Conservation (phyloP, 2,888 invertebrate species). For the Philhelius pedissequus region DNA sequence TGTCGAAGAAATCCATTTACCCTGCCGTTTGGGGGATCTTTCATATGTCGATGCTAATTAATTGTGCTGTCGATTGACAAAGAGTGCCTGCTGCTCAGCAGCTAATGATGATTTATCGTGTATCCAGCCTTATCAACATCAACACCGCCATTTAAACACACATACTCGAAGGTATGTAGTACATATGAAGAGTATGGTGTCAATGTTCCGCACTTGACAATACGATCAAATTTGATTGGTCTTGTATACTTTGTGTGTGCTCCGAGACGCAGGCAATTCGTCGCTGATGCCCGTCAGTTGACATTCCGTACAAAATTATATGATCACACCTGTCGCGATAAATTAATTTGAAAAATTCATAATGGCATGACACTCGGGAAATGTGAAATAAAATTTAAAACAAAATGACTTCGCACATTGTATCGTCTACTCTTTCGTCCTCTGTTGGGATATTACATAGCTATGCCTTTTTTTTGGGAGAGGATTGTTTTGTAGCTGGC, state of each 20-base stretch:
- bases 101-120: constrained; percentile 65
- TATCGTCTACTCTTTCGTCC: background rate
- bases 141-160: background rate
- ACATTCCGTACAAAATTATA: constrained; percentile 56
- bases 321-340: constrained; percentile 62
- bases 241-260: background rate
- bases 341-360: constrained; percentile 61
- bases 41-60: constrained; percentile 66
- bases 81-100: constrained; percentile 45
- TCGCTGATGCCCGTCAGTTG: constrained; percentile 5
- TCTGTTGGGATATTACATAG: no score
- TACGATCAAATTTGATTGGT: constrained; percentile 30
- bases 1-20: constrained; percentile 48
- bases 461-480: background rate
- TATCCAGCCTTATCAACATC: background rate
- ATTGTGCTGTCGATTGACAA: constrained; percentile 62
- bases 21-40: constrained; percentile 32
- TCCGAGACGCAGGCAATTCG: background rate
- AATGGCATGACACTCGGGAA: background rate
- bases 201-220: constrained; percentile 49
- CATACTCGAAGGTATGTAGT: no score
- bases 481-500: background rate
- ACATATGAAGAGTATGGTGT: constrained; percentile 26
- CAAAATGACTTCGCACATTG: background rate
- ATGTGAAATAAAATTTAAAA: background rate